Evolutionary conservation across 2,797 vertebrate genomes (phyloP).

Genomic region (Philypnodon macrostomus): DNA sequence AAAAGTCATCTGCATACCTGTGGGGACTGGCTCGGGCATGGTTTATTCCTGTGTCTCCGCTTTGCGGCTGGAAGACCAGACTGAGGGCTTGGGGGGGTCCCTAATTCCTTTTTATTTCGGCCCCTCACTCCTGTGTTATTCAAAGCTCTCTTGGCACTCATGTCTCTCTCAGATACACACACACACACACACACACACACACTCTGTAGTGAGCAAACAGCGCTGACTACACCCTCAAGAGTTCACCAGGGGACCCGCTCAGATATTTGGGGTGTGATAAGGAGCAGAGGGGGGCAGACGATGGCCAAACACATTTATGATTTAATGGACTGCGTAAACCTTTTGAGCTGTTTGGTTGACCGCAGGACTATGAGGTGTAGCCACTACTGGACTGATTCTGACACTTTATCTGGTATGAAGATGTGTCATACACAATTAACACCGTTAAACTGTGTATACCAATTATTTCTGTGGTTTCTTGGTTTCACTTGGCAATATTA

Average conservation of each 20-base stretch:
- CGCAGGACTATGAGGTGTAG: constrained; percentile 13
- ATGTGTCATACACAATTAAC: constrained; percentile 19
- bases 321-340: constrained; percentile 47
- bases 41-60: constrained; percentile 67
- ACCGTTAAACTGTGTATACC: constrained; percentile 33
- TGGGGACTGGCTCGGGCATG: constrained; percentile 67
- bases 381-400: constrained; percentile 17
- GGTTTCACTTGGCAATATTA: constrained; percentile 10
- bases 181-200: constrained; percentile 45
- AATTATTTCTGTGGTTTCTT: constrained; percentile 1
- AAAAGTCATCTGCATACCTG: constrained; percentile 63
- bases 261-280: constrained; percentile 24
- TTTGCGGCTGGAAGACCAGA: constrained; percentile 62
- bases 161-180: constrained; percentile 68
- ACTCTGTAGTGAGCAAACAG: constrained; percentile 55
- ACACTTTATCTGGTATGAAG: constrained; percentile 33
- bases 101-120: constrained; percentile 73
- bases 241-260: constrained; percentile 41
- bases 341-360: constrained; percentile 23
- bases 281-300: constrained; percentile 35
- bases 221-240: constrained; percentile 54
- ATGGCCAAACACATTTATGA: constrained; percentile 28
- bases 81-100: constrained; percentile 44
- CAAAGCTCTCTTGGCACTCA: constrained; percentile 69
- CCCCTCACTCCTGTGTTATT: constrained; percentile 62